These are phyloP conservation scores for Ditula angustiorana DNA, from an alignment of 2,888 invertebrate genomes.

Conservation along the genomic window DNA sequence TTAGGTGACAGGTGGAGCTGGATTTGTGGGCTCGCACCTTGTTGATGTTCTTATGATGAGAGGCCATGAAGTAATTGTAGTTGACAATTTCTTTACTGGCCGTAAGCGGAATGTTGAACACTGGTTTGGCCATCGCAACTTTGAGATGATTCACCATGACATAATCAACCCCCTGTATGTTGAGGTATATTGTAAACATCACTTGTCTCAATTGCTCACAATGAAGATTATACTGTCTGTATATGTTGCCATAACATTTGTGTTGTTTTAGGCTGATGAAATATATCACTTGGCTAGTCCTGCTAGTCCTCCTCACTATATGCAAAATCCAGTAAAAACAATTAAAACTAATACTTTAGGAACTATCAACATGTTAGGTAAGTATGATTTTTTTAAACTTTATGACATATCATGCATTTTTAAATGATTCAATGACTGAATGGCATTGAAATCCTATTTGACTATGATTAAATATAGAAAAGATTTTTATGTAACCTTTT, in stretches of 20 bases:
- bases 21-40: constrained; percentile 99
- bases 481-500: neutral
- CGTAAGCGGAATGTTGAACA: constrained; percentile 98
- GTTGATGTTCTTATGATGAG: constrained; percentile 97
- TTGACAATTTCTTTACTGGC: constrained; percentile 99
- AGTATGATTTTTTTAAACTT: constrained; percentile 42
- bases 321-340: constrained; percentile 99
- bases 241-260: constrained; percentile 4
- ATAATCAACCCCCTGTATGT: constrained; percentile 98
- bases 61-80: constrained; percentile 98
- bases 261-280: constrained; percentile 90
- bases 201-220: neutral
- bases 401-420: neutral
- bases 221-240: neutral
- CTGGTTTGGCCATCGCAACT: constrained; percentile 99
- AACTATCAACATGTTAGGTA: constrained; percentile 96
- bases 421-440: neutral
- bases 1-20: constrained; percentile 97
- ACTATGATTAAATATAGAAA: neutral
- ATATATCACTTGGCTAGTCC: constrained; percentile 99
- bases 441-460: neutral
- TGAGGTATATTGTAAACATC: constrained; percentile 83
- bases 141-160: constrained; percentile 99
- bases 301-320: constrained; percentile 99
- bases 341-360: constrained; percentile 99